These are phyloP conservation scores for Criorhina ranunculi DNA, from an alignment of 2,888 invertebrate species.

Conservation along the genomic window DNA sequence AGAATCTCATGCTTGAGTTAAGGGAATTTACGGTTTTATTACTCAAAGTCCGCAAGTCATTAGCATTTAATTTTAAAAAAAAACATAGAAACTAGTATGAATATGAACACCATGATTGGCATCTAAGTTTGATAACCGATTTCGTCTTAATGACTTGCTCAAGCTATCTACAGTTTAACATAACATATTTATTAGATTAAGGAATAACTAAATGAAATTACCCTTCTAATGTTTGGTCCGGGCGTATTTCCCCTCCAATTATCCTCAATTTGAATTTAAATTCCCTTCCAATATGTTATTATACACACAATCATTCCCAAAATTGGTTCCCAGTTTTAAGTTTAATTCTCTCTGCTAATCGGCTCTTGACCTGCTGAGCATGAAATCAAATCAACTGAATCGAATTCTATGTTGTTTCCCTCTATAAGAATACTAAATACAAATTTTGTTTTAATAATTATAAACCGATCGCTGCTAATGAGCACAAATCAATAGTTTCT, in stretches of 20 bases:
- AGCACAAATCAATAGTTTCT: slow-evolving; percentile 57
- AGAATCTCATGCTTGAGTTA: no score
- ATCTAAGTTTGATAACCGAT: background rate
- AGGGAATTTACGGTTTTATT: no score
- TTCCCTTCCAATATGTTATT: slow-evolving; percentile 27
- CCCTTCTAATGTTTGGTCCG: background rate
- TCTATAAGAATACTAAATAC: slow-evolving; percentile 16
- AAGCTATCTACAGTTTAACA: background rate
- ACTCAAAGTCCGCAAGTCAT: no score
- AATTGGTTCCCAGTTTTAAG: slow-evolving; percentile 30
- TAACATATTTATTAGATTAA: background rate
- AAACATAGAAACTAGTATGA: no score
- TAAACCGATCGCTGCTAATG: slow-evolving; percentile 57
- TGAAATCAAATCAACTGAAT: slow-evolving; percentile 56
- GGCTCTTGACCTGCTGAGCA: slow-evolving; percentile 62
- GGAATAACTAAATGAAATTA: background rate
- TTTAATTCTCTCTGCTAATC: slow-evolving; percentile 39
- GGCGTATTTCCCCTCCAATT: slow-evolving; percentile 9
- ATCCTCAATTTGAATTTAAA: slow-evolving; percentile 46
- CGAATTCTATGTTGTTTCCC: slow-evolving; percentile 27
- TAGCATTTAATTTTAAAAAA: no score
- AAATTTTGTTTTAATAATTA: slow-evolving; percentile 46
- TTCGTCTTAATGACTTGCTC: background rate
- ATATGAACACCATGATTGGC: no score
- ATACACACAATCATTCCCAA: background rate